phyloP scores from a whole-genome alignment of 2,888 invertebrate genomes.

The Oxytorus armatus region DNA sequence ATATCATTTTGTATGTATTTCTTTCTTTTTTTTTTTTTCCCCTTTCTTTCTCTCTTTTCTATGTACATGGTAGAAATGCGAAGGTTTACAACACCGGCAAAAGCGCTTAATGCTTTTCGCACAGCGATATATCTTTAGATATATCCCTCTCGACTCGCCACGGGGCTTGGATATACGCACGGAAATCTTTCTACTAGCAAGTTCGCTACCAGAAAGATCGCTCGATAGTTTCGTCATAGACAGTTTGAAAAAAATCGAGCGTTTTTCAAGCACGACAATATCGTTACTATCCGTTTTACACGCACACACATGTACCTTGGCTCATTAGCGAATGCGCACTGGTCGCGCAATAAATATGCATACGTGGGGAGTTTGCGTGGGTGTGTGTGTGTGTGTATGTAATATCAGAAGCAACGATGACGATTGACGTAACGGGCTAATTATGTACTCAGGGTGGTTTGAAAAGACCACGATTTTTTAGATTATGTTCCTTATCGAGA shows the following conservation, averaged over 20 bases:
- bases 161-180: no score
- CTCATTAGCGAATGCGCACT: constrained; percentile 5
- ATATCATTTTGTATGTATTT: constrained; percentile 53
- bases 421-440: no score
- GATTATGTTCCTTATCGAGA: no score
- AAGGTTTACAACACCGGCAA: constrained; percentile 4
- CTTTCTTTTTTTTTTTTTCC: constrained; percentile 30
- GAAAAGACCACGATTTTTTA: no score
- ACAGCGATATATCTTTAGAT: no score
- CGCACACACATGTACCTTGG: constrained; percentile 9
- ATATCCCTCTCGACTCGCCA: constrained; percentile 40
- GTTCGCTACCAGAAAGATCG: no score
- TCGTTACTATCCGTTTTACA: constrained; percentile 14
- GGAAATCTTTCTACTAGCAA: no score
- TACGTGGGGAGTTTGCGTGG: background rate
- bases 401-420: constrained; percentile 34
- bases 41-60: constrained; percentile 36
- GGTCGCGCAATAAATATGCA: constrained; percentile 6
- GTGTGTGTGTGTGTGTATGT: background rate
- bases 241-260: no score
- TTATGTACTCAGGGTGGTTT: no score
- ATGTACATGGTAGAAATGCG: constrained; percentile 69
- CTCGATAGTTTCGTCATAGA: no score
- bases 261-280: no score
- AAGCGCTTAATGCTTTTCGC: background rate